These are phyloP conservation scores for Calephelis virginiensis DNA, from an alignment of 1,140 invertebrate species.

Conservation along the genomic window DNA sequence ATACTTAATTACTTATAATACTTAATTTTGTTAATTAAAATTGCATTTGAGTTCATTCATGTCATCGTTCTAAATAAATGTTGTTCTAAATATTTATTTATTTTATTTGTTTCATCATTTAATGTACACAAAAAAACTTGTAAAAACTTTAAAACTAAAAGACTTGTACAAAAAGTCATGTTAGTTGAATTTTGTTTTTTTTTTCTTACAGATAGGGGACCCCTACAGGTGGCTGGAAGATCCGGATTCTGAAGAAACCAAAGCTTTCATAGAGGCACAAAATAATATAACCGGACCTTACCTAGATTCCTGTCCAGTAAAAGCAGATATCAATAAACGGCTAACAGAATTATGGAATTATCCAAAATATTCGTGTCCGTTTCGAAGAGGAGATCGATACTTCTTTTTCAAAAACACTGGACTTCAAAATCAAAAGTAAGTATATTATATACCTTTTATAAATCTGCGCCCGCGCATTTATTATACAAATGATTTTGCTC, in stretches of 20 bases:
- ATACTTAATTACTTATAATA: too few species aligned
- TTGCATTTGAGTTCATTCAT: too few species aligned
- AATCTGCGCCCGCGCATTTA: neutral
- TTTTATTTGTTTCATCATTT: too few species aligned
- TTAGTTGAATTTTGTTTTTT: neutral
- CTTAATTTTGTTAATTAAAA: too few species aligned
- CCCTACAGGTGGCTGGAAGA: slow-evolving; percentile 98
- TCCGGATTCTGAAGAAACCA: slow-evolving; percentile 94
- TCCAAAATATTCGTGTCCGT: slow-evolving; percentile 95
- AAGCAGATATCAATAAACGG: slow-evolving; percentile 85
- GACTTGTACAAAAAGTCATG: too few species aligned
- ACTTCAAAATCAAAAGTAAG: slow-evolving; percentile 96
- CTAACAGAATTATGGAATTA: slow-evolving; percentile 97
- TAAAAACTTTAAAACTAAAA: too few species aligned
- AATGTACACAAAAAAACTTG: too few species aligned
- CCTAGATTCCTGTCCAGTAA: slow-evolving; percentile 86
- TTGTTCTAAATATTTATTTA: too few species aligned
- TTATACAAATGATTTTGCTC: too few species aligned
- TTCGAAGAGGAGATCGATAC: slow-evolving; percentile 90
- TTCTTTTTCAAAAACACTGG: slow-evolving; percentile 97
- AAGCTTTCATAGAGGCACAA: slow-evolving; percentile 94
- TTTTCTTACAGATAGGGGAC: slow-evolving; percentile 85
- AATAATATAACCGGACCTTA: slow-evolving; percentile 94
- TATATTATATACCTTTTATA: slow-evolving; percentile 1
- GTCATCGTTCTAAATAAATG: too few species aligned